phyloP scores from a whole-genome alignment of 2,888 invertebrate species.

The Thera obeliscata region DNA sequence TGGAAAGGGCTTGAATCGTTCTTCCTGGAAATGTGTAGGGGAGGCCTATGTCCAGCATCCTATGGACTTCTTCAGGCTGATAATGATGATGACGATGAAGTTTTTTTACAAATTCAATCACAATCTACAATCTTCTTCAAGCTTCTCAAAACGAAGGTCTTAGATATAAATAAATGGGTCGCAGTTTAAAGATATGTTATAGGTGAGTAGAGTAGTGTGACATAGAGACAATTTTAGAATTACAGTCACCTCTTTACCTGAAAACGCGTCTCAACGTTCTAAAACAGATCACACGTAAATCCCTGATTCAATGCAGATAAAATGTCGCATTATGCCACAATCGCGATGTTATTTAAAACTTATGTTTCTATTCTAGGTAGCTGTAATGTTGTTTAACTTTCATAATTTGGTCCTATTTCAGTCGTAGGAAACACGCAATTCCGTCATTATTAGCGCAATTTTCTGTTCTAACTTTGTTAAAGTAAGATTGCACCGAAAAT shows the following conservation, averaged over 20 bases:
- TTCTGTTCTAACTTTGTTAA: slow-evolving; percentile 17
- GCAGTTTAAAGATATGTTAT: too few species aligned
- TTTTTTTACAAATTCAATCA: too few species aligned
- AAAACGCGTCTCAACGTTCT: background rate
- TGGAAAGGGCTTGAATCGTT: too few species aligned
- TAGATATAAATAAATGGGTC: too few species aligned
- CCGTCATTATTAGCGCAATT: slow-evolving; percentile 23
- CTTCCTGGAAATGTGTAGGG: too few species aligned
- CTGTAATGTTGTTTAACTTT: slow-evolving; percentile 12
- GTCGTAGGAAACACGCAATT: slow-evolving; percentile 24
- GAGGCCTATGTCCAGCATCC: too few species aligned
- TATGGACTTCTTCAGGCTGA: too few species aligned
- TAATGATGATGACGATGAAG: too few species aligned
- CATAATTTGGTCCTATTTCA: slow-evolving; percentile 18
- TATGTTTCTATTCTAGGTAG: slow-evolving; percentile 20
- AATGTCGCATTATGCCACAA: slow-evolving; percentile 23
- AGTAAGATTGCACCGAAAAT: slow-evolving; percentile 10
- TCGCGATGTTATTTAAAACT: slow-evolving; percentile 14
- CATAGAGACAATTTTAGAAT: slow-evolving; percentile 7
- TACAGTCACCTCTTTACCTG: slow-evolving; percentile 1
- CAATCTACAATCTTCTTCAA: too few species aligned
- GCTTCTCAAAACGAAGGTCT: too few species aligned
- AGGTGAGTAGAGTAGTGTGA: background rate
- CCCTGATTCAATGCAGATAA: slow-evolving; percentile 21
- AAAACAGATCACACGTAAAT: slow-evolving; percentile 14